Percentiles rank a stretch among this genome's conserved stretches.
These are phyloP conservation scores for Leucoma salicis DNA, from an alignment of 2,888 invertebrate genomes.

Conservation along the genomic window DNA sequence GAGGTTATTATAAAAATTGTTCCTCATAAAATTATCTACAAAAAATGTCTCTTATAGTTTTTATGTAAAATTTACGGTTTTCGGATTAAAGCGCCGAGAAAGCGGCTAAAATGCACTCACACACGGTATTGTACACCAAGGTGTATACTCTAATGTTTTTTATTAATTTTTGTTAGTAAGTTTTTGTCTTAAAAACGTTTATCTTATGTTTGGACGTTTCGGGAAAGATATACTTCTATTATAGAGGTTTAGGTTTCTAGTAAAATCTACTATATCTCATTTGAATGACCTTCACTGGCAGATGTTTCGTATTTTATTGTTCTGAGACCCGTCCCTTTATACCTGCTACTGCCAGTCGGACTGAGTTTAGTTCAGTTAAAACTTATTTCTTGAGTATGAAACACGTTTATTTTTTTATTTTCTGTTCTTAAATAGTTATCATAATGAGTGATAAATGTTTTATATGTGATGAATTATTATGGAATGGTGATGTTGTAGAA, in stretches of 20 bases:
- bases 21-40: not conserved
- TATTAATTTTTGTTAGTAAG: slow-evolving; percentile 2
- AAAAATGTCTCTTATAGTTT: not conserved
- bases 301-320: no score
- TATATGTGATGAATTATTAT: slow-evolving; percentile 39
- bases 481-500: slow-evolving; percentile 37
- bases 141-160: slow-evolving; percentile 1
- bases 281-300: no score
- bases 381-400: not conserved
- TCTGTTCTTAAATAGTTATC: not conserved
- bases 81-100: slow-evolving; percentile 1
- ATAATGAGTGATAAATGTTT: slow-evolving; percentile 22
- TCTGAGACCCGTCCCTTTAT: no score
- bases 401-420: not conserved
- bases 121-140: slow-evolving; percentile 3
- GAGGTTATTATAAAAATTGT: not conserved
- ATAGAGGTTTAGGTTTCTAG: no score
- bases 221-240: no score
- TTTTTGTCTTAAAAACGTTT: not conserved
- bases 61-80: not conserved
- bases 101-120: slow-evolving; percentile 6
- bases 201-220: no score
- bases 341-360: not conserved
- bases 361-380: not conserved
- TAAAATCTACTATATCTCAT: no score